Base-by-base conservation (phyloP, 2,113 vertebrate genomes). In the Neofelis nebulosa region DNA sequence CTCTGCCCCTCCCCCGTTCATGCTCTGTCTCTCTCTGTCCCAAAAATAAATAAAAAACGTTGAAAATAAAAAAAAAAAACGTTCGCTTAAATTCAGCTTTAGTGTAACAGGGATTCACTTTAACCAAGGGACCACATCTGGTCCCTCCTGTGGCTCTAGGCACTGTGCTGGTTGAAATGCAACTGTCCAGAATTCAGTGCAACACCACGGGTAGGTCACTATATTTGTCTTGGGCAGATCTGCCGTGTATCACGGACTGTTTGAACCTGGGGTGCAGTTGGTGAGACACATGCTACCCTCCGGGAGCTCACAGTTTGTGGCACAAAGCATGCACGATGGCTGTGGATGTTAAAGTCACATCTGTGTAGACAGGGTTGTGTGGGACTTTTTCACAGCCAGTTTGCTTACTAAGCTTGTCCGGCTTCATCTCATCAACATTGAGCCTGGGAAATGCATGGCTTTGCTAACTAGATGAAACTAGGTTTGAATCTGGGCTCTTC, bases 301-400 rank as follows among this genome's bases (percentile, higher is more conserved):
- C 0, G 3, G 69, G 29, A 66, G 10, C 50, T 48, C 66, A 41
- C 1, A 4, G 81, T 50, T 38, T 25, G 81, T n/a, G 45, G 5
- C 41, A 23, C 63, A n/a, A 50, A 41, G 33, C 41, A 21, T 2
- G 27, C 18, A 9, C n/a, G 7, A 2, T 27, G 38, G 21, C 84
- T 57, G 15, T n/a, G 27, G 5, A 19, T 31, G 41, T 23, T 19
- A 18, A 74, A 50, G 27, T 45, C 16, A 4, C 7, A 8, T 45
- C 45, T 14, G 18, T 0, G 0, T 7, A 41, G n/a, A 8, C 16
- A 21, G 21, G 10, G 8, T 38, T 33, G 10, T 7, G 0, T 4
- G 12, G 27, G 33, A 7, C 16, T 55, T 50, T 38, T 57, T 2
- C 11, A 21, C 12, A n/a, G 78, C 83, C 29, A 1, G 11, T 41